Percentiles rank a stretch among this genome's conserved stretches.
These are phyloP conservation scores for Plectrocnemia conspersa DNA, from an alignment of 1,140 invertebrate species.

Conservation along the genomic window DNA sequence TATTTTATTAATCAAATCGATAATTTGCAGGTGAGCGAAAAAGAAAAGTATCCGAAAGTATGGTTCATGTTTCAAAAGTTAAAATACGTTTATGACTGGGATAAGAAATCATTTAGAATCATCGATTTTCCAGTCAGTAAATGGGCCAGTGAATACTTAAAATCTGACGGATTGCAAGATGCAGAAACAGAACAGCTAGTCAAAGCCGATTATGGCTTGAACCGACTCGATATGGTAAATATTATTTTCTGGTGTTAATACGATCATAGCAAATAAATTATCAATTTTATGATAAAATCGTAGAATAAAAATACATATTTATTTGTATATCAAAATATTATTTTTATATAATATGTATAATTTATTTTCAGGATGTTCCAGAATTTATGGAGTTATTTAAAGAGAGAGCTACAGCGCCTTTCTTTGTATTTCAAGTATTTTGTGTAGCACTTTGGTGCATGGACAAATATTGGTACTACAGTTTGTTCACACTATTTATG, in stretches of 20 bases:
- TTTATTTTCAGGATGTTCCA: slow-evolving; percentile 74
- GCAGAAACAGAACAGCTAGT: slow-evolving; percentile 71
- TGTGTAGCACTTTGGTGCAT: slow-evolving; percentile 98
- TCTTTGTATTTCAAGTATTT: slow-evolving; percentile 95
- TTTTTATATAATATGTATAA: neutral
- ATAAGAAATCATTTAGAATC: slow-evolving; percentile 73
- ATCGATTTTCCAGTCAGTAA: slow-evolving; percentile 79
- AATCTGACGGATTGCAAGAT: slow-evolving; percentile 83
- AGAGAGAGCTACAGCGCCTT: slow-evolving; percentile 96
- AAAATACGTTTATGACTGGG: slow-evolving; percentile 85
- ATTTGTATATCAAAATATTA: neutral
- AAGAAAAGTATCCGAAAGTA: slow-evolving; percentile 46
- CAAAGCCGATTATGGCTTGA: slow-evolving; percentile 81
- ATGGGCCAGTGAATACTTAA: slow-evolving; percentile 67
- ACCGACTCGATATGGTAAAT: slow-evolving; percentile 71
- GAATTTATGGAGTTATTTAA: slow-evolving; percentile 95
- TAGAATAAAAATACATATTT: neutral
- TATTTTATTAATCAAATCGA: neutral
- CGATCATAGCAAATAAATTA: neutral
- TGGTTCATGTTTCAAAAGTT: slow-evolving; percentile 97
- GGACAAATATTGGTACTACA: slow-evolving; percentile 98
- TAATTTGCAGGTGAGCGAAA: slow-evolving; percentile 28
- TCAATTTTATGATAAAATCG: neutral
- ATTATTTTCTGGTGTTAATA: neutral
- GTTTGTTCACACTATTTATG: slow-evolving; percentile 96